Evolutionary conservation across 2,888 invertebrate genomes (phyloP).

Genomic region (Chrysomela aeneicollis): DNA sequence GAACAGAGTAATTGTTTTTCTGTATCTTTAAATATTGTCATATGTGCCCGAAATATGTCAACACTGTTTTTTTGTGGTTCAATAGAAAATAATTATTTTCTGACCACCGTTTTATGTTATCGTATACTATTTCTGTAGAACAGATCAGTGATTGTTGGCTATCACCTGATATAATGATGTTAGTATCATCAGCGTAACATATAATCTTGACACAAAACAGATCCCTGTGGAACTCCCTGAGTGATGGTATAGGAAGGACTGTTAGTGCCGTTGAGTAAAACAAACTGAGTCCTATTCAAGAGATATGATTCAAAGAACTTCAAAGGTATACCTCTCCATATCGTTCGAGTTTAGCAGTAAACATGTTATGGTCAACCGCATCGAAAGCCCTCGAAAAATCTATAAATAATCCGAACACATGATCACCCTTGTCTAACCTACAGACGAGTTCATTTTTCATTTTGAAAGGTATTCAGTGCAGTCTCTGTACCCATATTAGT

Average conservation of each 20-base stretch:
- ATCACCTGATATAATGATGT: slow-evolving; percentile 9
- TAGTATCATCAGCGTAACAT: slow-evolving; percentile 8
- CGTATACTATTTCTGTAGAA: slow-evolving; percentile 9
- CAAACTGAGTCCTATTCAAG: slow-evolving; percentile 4
- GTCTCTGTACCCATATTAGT: neutral
- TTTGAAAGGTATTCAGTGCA: slow-evolving; percentile 11
- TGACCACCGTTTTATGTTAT: slow-evolving; percentile 7
- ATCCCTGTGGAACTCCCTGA: slow-evolving; percentile 1
- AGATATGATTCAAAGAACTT: neutral
- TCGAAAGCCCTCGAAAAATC: slow-evolving; percentile 4
- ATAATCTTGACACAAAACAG: neutral
- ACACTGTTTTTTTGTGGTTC: slow-evolving; percentile 3
- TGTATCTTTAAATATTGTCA: neutral
- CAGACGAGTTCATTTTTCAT: slow-evolving; percentile 12
- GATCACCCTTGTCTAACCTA: slow-evolving; percentile 10
- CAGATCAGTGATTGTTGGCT: slow-evolving; percentile 6
- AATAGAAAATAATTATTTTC: neutral
- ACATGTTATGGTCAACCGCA: slow-evolving; percentile 1
- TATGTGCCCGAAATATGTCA: neutral
- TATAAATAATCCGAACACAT: slow-evolving; percentile 9
- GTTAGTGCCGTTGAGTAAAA: slow-evolving; percentile 1
- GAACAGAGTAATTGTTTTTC: slow-evolving; percentile 14
- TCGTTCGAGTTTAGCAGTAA: slow-evolving; percentile 6
- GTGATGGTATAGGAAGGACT: slow-evolving; percentile 7
- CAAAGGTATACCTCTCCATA: slow-evolving; percentile 6